Conservation (phyloP, 2,888 invertebrate genomes). For the Drosophila meridiana region DNA sequence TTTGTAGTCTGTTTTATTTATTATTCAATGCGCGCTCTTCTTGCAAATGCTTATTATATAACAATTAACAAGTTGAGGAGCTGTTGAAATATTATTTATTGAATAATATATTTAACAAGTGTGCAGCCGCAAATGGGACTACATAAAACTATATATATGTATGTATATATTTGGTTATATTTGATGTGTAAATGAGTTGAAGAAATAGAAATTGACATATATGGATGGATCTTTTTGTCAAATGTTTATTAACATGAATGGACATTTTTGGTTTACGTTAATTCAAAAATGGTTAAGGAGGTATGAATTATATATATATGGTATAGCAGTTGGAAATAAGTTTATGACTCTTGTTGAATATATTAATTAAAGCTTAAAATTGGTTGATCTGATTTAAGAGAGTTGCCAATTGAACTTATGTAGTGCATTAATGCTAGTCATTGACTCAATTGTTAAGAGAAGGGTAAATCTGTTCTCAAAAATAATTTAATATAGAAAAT, state of each 20-base stretch:
- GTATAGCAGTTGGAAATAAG: background rate
- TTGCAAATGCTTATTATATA: constrained; percentile 67
- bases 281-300: background rate
- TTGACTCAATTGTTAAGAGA: background rate
- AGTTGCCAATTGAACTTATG: background rate
- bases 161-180: background rate
- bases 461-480: background rate
- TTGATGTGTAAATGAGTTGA: constrained; percentile 1
- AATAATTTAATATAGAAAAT: no score
- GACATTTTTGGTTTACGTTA: background rate
- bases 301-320: background rate
- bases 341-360: background rate
- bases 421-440: background rate
- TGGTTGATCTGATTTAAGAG: background rate
- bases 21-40: constrained; percentile 59
- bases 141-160: background rate
- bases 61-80: constrained; percentile 55
- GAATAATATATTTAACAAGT: constrained; percentile 40
- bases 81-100: constrained; percentile 61
- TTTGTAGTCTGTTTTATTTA: constrained; percentile 50
- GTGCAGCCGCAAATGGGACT: background rate
- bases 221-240: background rate
- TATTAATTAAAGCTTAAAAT: background rate
- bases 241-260: background rate
- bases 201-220: background rate